Percentiles rank a stretch among this genome's conserved stretches.
Evolutionary conservation across 2,113 vertebrate species (phyloP).

Genomic region (Hypanus sabinus): DNA sequence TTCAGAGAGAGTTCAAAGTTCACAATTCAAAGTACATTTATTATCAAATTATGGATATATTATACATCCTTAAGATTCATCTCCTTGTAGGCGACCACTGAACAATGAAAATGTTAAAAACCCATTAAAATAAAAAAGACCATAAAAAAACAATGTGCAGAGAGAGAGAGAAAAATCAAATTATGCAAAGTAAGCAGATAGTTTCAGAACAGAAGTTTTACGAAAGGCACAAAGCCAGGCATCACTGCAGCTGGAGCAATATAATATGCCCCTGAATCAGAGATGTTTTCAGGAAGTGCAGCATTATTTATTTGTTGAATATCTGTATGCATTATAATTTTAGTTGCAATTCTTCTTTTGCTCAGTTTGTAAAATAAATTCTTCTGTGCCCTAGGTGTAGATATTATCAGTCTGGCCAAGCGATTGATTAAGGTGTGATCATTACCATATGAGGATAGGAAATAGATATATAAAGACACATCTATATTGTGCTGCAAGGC

Average conservation of each 20-base stretch:
- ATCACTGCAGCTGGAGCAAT: not conserved
- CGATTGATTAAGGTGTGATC: not conserved
- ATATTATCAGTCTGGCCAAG: not conserved
- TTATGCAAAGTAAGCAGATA: no score
- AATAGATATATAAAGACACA: not conserved
- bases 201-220: no score
- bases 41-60: no score
- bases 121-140: no score
- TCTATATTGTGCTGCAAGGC: not conserved
- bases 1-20: no score
- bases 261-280: not conserved
- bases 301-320: not conserved
- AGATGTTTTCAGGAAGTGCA: not conserved
- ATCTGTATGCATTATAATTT: not conserved
- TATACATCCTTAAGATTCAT: no score
- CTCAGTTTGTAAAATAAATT: not conserved
- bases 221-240: no score
- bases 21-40: no score
- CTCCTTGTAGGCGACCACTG: no score
- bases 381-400: not conserved
- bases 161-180: no score
- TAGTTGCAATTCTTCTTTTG: not conserved
- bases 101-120: no score
- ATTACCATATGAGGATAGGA: not conserved
- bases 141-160: no score